Evolutionary conservation across 2,797 vertebrate genomes (phyloP).

Genomic region (Micromesistius poutassou): DNA sequence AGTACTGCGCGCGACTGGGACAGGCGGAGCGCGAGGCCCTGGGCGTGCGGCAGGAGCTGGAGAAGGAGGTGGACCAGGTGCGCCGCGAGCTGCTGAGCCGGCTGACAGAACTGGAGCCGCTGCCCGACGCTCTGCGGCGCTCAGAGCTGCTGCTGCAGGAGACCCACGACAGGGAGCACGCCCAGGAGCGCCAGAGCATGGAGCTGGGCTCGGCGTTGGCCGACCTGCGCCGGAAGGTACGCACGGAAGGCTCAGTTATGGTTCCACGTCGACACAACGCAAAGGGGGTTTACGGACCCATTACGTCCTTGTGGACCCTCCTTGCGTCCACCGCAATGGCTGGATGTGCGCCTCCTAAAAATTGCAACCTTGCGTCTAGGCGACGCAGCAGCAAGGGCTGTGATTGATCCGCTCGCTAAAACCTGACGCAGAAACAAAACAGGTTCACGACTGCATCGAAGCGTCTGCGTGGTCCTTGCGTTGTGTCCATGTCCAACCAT

Average conservation of each 20-base stretch:
- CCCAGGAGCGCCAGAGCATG: constrained; percentile 78
- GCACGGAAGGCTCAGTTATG: background rate
- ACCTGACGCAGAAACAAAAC: too few species aligned
- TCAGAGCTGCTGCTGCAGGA: constrained; percentile 80
- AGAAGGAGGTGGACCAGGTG: constrained; percentile 78
- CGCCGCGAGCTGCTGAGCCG: constrained; percentile 76
- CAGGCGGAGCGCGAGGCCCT: constrained; percentile 76
- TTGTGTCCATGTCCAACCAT: too few species aligned
- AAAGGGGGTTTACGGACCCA: too few species aligned
- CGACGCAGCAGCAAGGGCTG: too few species aligned
- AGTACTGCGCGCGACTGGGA: constrained; percentile 75
- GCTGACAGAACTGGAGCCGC: constrained; percentile 81
- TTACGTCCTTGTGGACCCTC: too few species aligned
- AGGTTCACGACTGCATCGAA: too few species aligned
- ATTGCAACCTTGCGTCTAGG: too few species aligned
- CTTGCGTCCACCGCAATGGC: too few species aligned
- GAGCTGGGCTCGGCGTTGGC: constrained; percentile 79
- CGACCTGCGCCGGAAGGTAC: constrained; percentile 84
- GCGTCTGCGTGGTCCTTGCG: too few species aligned
- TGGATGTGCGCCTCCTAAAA: too few species aligned
- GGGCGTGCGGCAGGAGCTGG: constrained; percentile 72
- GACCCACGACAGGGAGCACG: constrained; percentile 77
- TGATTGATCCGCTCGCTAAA: too few species aligned
- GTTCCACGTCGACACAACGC: too few species aligned
- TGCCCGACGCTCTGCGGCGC: constrained; percentile 81